Conservation (phyloP, 92 coral and sea anemone genomes). For the Blastomussa wellsi region DNA sequence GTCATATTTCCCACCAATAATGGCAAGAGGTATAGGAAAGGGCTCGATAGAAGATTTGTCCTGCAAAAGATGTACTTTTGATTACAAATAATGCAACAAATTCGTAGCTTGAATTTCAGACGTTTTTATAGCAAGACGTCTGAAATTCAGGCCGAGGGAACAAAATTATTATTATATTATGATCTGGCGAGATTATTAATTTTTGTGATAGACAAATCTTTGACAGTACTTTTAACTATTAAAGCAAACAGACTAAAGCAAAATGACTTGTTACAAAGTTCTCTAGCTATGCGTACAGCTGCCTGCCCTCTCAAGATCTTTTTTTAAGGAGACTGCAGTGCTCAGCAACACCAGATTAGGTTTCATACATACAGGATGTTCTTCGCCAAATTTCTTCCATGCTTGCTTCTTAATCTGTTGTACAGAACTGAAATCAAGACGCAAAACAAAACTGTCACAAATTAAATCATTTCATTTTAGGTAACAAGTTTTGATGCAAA, state of each 20-base stretch:
- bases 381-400: conserved; percentile 91
- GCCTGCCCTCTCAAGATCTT: too few relatives aligned
- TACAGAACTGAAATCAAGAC: conserved; percentile 47
- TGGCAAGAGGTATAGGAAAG: conserved; percentile 93
- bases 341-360: not conserved
- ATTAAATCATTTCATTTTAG: too few relatives aligned
- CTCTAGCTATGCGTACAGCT: too few relatives aligned
- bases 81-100: too few relatives aligned
- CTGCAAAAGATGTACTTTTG: conserved; percentile 45
- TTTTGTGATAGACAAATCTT: not conserved
- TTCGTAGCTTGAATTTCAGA: too few relatives aligned
- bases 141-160: too few relatives aligned
- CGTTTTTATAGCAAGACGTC: too few relatives aligned
- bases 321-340: too few relatives aligned
- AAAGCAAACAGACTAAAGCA: too few relatives aligned
- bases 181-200: not conserved
- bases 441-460: not conserved
- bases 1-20: conserved; percentile 93
- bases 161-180: too few relatives aligned
- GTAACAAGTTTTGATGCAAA: too few relatives aligned
- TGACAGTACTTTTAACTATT: not conserved
- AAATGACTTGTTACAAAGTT: too few relatives aligned
- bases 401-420: conserved; percentile 84
- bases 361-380: conserved; percentile 75
- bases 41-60: conserved; percentile 88